A percentile compares a stretch with the other conserved stretches of the same genome.
These are phyloP conservation scores for Stenichneumon culpator DNA, from an alignment of 2,888 invertebrate genomes.

Conservation along the genomic window DNA sequence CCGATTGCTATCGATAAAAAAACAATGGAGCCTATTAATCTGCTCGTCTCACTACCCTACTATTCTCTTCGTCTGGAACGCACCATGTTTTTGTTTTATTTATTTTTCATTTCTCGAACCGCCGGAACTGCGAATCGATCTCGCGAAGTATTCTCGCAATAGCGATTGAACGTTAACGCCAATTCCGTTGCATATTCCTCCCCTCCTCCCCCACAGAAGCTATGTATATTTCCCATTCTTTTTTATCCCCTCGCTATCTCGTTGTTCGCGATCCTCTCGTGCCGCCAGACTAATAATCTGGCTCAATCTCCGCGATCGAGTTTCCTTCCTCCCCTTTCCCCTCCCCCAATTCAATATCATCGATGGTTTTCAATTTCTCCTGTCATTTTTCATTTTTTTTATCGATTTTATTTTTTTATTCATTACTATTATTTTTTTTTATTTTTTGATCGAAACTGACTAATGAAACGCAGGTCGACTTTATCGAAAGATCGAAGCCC, in stretches of 20 bases:
- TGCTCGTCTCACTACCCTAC: neutral
- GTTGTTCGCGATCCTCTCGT: conserved; percentile 3
- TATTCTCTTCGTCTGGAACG: neutral
- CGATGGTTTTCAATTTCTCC: neutral
- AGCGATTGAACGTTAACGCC: conserved; percentile 22
- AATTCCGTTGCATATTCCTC: conserved; percentile 24
- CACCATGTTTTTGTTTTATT: neutral
- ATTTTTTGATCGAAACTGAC: conserved; percentile 30
- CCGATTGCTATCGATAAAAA: too few species aligned
- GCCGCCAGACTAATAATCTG: conserved; percentile 5
- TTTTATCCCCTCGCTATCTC: neutral
- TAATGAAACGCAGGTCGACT: conserved; percentile 17
- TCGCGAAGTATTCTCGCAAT: neutral
- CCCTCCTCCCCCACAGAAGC: neutral
- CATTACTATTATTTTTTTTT: neutral
- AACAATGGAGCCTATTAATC: too few species aligned
- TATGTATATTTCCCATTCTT: conserved; percentile 3
- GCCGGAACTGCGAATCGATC: conserved; percentile 38
- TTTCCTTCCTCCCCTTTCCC: neutral
- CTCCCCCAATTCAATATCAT: neutral
- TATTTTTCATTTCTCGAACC: conserved; percentile 16
- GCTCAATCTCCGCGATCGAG: conserved; percentile 1
- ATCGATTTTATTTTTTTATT: neutral
- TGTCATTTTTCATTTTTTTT: neutral
- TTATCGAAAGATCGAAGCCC: neutral